Evolutionary conservation across 2,888 invertebrate genomes (phyloP), one percentile per base, ranked within the genome.

Genomic region (Beris chalybata): DNA sequence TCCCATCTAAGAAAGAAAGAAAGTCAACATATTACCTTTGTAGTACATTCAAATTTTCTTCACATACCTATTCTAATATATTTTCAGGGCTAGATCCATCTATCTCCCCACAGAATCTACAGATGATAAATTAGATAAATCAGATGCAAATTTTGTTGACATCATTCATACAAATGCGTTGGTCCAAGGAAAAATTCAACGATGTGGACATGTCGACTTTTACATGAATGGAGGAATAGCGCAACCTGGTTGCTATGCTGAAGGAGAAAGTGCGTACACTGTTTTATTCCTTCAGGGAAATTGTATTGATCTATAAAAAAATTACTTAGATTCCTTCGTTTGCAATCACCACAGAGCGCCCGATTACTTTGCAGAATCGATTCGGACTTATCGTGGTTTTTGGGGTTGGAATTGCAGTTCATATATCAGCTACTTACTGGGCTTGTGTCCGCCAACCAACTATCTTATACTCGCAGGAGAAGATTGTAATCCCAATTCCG

Each of bases 151-250:
- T 1, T 85, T 85, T 71, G 85, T 85, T 6, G 85, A 85, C 71
- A 83, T 85, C 2, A 79, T 84, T 43, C 85, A 85, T 71, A 84
- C 85, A 3, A 85, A 85, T 71, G 83, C 85, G 0, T 84, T 86
- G 43, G 76, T 84, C 4, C 84, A 85, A 71, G 87, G 87, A 0
- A 84, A 86, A 73, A 75, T 85, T 15, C 84, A 85, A 70, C 77
- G 82, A 1, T 78, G 82, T 63, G 88, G 88, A 0, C 85, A 87
- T 72, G 82, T 84, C 0, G 88, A 88, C 75, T 88, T 87, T 74
- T 88, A 87, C 71, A 73, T 82, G 13, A 88, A 88, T 73, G 87
- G 87, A 7, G 73, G 73, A 12, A 71, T 72, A 52, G n/a, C 67
- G 11, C 73, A 74, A 59, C 73, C 73, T 7, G 59, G 61, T 0